Percentiles rank a stretch among this genome's conserved stretches.
phyloP scores from a whole-genome alignment of 2,888 invertebrate genomes.

The Pandemis corylana region DNA sequence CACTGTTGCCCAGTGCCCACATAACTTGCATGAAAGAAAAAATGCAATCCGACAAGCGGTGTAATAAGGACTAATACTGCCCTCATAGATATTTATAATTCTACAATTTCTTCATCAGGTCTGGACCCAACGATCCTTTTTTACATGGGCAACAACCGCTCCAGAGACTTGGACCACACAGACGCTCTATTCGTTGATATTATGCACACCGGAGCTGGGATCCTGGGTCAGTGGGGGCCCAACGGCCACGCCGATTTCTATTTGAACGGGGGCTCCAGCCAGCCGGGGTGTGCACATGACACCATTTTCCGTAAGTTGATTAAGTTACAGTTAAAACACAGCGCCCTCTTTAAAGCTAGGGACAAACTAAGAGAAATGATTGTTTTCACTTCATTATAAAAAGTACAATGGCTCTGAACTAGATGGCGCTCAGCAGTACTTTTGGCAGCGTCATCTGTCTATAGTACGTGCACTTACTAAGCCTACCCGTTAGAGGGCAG shows the following conservation, averaged over 20 bases:
- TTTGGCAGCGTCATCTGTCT: constrained; percentile 19
- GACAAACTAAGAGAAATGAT: not conserved
- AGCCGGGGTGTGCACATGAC: constrained; percentile 93
- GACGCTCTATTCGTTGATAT: constrained; percentile 94
- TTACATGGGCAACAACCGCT: constrained; percentile 92
- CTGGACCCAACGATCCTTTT: constrained; percentile 94
- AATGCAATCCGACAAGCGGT: too few relatives aligned
- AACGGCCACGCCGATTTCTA: constrained; percentile 96
- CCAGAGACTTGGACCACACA: constrained; percentile 90
- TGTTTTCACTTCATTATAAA: not conserved
- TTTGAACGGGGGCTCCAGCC: constrained; percentile 94
- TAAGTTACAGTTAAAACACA: not conserved
- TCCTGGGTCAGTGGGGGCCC: constrained; percentile 95
- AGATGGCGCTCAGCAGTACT: not conserved
- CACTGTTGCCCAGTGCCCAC: too few relatives aligned
- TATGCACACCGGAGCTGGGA: constrained; percentile 94
- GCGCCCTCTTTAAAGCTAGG: not conserved
- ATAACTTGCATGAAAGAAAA: too few relatives aligned
- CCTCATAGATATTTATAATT: too few relatives aligned
- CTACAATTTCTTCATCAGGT: constrained; percentile 74
- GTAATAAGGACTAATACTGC: too few relatives aligned
- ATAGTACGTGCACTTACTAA: not conserved
- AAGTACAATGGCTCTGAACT: not conserved
- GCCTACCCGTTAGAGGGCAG: not conserved
- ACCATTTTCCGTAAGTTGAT: constrained; percentile 90